Base-by-base conservation (phyloP, 2,888 invertebrate species). In the Andrena minutula region DNA sequence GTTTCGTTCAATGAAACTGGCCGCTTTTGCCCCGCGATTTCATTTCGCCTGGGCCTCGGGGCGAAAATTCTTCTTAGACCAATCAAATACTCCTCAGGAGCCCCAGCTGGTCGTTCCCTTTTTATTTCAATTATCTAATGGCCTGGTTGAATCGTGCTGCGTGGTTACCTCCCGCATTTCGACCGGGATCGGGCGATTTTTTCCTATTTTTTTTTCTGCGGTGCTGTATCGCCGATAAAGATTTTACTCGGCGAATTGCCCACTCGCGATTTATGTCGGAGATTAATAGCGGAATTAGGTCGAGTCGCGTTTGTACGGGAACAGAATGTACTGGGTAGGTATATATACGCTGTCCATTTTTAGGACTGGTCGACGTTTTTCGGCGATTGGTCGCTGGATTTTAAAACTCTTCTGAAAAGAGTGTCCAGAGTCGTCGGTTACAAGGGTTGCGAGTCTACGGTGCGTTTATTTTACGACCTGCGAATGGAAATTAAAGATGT, bases 51-150 rank as follows among this genome's bases (percentile, higher is more conserved):
- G 56, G 41, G 47, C 60, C 28, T 58, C 23, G 16, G 16, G 30
- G 63, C 47, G 61, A 53, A 71, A 84, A 75, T 73, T 61, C 58
- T 75, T 72, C 74, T 82, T 32, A 23, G 74, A 56, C 35, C 80
- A 68, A 80, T 66, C 74, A 69, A 72, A 78, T 71, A 47, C 56
- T 53, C 60, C 64, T 84, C 77, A 73, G 71, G 26, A 56, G 56
- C 41, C 61, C 41, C 71, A 23, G 49, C 8, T 53, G 51, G 30
- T 41, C 72, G 32, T 66, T 47, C 68, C n/a, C 68, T 30, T 75
- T 75, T 80, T 66, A 41, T 63, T 72, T 72, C 72, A 83, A 87
- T 86, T 80, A 81, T 78, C 78, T 85, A 87, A 86, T 87, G 79
- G 79, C 69, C 28, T 51, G 53, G 56, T 49, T 41, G 32, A 76